Base-by-base conservation (phyloP, 2,113 vertebrate species). In the Mesocricetus auratus region DNA sequence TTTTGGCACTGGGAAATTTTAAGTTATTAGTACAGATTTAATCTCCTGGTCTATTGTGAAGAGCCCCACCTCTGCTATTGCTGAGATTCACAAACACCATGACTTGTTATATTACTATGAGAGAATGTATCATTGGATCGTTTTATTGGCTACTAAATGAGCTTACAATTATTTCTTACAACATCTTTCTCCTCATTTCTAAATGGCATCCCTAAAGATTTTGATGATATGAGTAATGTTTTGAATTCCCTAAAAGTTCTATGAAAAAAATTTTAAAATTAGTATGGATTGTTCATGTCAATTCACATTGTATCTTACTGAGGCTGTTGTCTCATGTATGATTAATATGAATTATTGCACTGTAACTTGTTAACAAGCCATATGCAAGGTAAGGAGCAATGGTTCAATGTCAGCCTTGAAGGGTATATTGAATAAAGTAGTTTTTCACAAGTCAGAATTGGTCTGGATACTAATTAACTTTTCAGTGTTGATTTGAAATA, bases 401-500 rank as follows among this genome's bases (percentile, higher is more conserved):
- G 39, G 39, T 64, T 95, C 81, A 60, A 53, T 95, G 60, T 97
- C 92, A 96, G 50, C 81, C 71, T 96, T 86, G 15, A 78, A 94
- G 81, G 85, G 29, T 88, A 92, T 92, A 93, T 93, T 97, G 86
- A 96, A 82, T 90, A 92, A 92, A 82, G 71, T 33, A 42, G 89
- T 90, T 96, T 95, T 85, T 88, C 58, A 60, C 81, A 90, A 97
- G 90, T 96, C 94, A 96, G 79, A 68, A 66, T 68, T 93, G 47
- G 91, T 64, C 60, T 74, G 95, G 85, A 92, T 93, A 93, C 66
- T 94, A 94, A 96, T 97, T 89, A 97, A 78, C 92, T 92, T 95
- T 97, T 88, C 66, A 83, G 26, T 89, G 85, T 94, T 83, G 42
- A 96, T 94, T 93, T 93, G 87, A 97, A 96, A 83, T 97, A 81